Percentiles rank a stretch among this genome's conserved stretches.
These are phyloP conservation scores for Bucco capensis DNA, from an alignment of 2,113 vertebrate genomes.

Conservation along the genomic window DNA sequence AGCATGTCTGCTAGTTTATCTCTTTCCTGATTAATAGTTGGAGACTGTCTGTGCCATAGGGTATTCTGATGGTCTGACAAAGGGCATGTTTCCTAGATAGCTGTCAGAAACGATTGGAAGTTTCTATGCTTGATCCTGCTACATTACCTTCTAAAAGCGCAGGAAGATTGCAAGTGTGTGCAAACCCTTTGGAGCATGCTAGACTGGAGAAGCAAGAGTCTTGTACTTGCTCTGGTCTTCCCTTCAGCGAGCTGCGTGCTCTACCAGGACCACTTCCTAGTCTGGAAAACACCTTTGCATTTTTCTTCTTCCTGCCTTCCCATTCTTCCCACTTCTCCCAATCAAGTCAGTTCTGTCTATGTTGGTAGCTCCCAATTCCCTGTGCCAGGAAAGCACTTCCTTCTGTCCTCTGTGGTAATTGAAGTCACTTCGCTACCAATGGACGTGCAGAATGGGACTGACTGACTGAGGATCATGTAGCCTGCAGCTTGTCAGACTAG, in stretches of 20 bases:
- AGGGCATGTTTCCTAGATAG: conserved; percentile 44
- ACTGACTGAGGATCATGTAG: conserved; percentile 51
- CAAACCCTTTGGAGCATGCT: conserved; percentile 59
- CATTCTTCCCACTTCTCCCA: conserved; percentile 21
- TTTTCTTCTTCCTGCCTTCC: conserved; percentile 41
- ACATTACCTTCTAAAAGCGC: conserved; percentile 60
- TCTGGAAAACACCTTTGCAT: conserved; percentile 51
- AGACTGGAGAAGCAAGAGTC: conserved; percentile 63
- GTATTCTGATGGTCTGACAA: conserved; percentile 32
- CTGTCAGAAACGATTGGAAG: conserved; percentile 30
- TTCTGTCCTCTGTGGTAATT: conserved; percentile 3
- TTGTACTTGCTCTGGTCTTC: conserved; percentile 38
- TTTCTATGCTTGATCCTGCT: conserved; percentile 59
- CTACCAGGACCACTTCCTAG: conserved; percentile 44
- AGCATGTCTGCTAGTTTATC: conserved; percentile 70
- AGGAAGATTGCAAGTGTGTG: conserved; percentile 49
- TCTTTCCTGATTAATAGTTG: conserved; percentile 39
- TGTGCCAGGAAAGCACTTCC: conserved; percentile 41
- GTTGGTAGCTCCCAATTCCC: conserved; percentile 16
- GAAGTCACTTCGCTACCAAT: conserved; percentile 33
- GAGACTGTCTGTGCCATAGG: conserved; percentile 45
- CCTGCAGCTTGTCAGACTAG: conserved; percentile 50
- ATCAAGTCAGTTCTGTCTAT: conserved; percentile 7
- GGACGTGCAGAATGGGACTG: conserved; percentile 36
- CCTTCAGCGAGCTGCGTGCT: conserved; percentile 48